phyloP scores from a whole-genome alignment of 2,888 invertebrate species.

The Ephialtes manifestator region DNA sequence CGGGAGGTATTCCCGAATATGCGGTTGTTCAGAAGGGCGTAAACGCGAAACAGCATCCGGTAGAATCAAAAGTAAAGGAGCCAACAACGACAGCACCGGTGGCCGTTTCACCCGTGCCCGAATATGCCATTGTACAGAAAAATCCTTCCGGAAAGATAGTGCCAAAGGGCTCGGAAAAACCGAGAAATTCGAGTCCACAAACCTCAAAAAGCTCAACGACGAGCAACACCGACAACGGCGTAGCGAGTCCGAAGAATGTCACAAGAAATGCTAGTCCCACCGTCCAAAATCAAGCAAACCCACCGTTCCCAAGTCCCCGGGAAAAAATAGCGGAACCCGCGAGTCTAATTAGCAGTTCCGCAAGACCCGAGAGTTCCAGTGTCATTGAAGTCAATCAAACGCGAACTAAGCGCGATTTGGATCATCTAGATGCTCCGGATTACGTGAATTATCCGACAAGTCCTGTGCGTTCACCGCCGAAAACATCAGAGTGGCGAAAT shows the following conservation, averaged over 20 bases:
- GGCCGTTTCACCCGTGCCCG: constrained; percentile 75
- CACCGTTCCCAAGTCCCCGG: constrained; percentile 32
- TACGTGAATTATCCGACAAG: constrained; percentile 76
- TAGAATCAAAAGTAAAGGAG: constrained; percentile 42
- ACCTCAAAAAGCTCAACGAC: constrained; percentile 48
- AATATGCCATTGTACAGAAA: constrained; percentile 83
- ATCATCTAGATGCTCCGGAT: constrained; percentile 77
- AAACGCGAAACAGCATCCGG: constrained; percentile 71
- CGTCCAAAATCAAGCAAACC: constrained; percentile 26
- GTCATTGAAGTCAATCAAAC: constrained; percentile 69
- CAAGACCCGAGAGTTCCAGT: not conserved
- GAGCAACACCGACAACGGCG: constrained; percentile 67
- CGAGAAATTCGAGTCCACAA: constrained; percentile 48
- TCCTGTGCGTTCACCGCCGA: constrained; percentile 78
- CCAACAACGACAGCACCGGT: constrained; percentile 28
- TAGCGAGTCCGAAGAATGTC: constrained; percentile 49
- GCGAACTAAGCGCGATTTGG: constrained; percentile 70
- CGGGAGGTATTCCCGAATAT: constrained; percentile 80
- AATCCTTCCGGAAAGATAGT: constrained; percentile 66
- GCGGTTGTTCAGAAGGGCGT: constrained; percentile 81
- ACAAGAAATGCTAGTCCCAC: constrained; percentile 77
- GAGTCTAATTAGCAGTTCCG: constrained; percentile 46
- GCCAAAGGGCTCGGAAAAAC: constrained; percentile 61
- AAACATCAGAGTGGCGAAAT: constrained; percentile 83
- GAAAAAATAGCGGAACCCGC: constrained; percentile 54